phyloP scores from a whole-genome alignment of 2,888 invertebrate genomes.

The Ormia ochracea region DNA sequence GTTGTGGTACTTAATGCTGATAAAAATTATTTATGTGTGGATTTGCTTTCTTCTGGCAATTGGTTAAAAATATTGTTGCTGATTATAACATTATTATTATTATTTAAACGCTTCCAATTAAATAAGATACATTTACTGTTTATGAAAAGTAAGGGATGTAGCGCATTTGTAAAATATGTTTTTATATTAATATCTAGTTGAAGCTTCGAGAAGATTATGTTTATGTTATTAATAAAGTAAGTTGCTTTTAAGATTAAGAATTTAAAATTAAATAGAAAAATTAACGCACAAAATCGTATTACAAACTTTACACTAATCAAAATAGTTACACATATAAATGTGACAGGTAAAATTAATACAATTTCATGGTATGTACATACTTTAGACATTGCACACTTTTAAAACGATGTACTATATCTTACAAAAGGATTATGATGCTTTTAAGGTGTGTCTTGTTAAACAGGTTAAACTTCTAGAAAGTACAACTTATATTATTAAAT shows the following conservation, averaged over 20 bases:
- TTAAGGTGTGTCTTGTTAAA: too few relatives aligned
- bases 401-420: too few relatives aligned
- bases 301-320: too few relatives aligned
- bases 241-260: background rate
- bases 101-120: background rate
- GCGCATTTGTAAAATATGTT: background rate
- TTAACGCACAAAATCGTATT: background rate
- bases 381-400: too few relatives aligned
- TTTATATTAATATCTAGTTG: background rate
- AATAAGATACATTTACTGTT: background rate
- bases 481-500: too few relatives aligned
- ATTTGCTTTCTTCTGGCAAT: background rate
- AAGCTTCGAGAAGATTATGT: background rate
- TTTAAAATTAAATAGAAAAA: background rate
- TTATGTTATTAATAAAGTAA: background rate
- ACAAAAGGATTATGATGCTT: too few relatives aligned
- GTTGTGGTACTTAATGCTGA: background rate
- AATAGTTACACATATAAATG: too few relatives aligned
- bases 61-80: slow-evolving; percentile 28
- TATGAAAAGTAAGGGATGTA: background rate
- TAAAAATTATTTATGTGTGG: background rate
- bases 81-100: slow-evolving; percentile 36
- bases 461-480: too few relatives aligned
- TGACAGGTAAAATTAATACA: too few relatives aligned
- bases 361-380: too few relatives aligned